Base-by-base conservation (phyloP, 2,113 vertebrate genomes). In the Hippocampus zosterae region DNA sequence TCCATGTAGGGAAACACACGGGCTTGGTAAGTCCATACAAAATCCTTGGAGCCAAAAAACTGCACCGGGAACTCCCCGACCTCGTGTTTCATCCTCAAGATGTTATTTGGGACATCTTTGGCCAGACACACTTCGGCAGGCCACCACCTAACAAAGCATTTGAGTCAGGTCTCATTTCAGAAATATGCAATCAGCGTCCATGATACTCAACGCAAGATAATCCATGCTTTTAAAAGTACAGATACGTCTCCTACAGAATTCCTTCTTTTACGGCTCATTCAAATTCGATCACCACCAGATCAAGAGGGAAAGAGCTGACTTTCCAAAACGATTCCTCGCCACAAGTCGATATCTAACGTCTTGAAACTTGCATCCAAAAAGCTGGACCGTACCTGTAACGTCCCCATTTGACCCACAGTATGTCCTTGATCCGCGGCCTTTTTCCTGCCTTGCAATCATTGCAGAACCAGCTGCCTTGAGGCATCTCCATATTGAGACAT, bases 1-100 rank as follows among this genome's bases (percentile, higher is more conserved):
- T 99, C 97, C 97, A 98, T 98, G 82, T 99, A 99, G 12, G 96
- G 95, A 71, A 99, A 99, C 27, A 98, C 96, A 75, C 97, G 93
- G 65, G 97, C 97, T 87, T 99, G 97, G 79, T 99, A 98, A 1
- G 97, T 99, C 97, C 97, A 99, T 67, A 98, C 91, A 64, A 96
- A 98, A 84, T 99, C 97, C 87, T 95, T 98, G 72, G 97, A 99
- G 76, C 97, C 97, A 15, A 99, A 99, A 86, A 99, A 99, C 12
- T 98, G 94, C 60, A 99, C 97, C 0, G 97, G 97, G 71, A 99
- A 99, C 87, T 99, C 97, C 0, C 97, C 97, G 0, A 98, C 95
- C 71, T 96, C 96, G 15, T 99, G 97, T 74, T 93, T 95, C 95
- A 98, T 95, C 79, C 95, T 95, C 74, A 95, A 85, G 69, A 99